A percentile compares a stretch with the other conserved stretches of the same genome.
These are phyloP conservation scores for Hypselothyrea guttata DNA, from an alignment of 2,888 invertebrate genomes.

Conservation along the genomic window DNA sequence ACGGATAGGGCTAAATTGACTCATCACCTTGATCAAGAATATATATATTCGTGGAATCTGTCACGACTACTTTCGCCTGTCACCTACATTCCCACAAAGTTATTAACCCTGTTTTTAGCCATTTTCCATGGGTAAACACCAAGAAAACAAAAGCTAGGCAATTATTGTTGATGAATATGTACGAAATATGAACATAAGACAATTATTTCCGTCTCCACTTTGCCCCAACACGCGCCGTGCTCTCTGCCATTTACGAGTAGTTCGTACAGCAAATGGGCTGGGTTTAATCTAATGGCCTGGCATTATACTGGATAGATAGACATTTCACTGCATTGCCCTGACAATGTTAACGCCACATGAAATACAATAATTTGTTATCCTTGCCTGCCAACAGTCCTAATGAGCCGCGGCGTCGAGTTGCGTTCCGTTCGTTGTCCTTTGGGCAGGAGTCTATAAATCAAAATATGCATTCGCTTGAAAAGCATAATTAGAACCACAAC, in stretches of 20 bases:
- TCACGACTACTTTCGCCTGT: no score
- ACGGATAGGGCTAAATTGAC: no score
- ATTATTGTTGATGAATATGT: slow-evolving; percentile 70
- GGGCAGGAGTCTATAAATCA: slow-evolving; percentile 44
- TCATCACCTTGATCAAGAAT: no score
- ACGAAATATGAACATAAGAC: slow-evolving; percentile 35
- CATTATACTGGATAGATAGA: slow-evolving; percentile 13
- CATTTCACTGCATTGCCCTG: slow-evolving; percentile 2
- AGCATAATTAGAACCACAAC: slow-evolving; percentile 60
- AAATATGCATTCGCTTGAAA: slow-evolving; percentile 32
- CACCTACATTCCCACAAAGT: no score
- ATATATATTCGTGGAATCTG: no score
- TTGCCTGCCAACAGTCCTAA: slow-evolving; percentile 5
- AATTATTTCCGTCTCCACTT: slow-evolving; percentile 10
- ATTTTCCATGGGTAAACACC: no score
- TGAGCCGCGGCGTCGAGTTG: slow-evolving; percentile 8
- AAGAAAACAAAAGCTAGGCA: slow-evolving; percentile 41
- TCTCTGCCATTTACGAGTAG: background rate
- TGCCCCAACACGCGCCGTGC: slow-evolving; percentile 27
- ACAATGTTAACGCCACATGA: slow-evolving; percentile 39
- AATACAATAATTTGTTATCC: slow-evolving; percentile 50
- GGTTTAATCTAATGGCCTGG: background rate
- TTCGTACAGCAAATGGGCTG: slow-evolving; percentile 8
- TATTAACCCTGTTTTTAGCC: no score
- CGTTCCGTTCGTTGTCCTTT: background rate